Conservation (phyloP, 2,888 invertebrate species). For the Meteorus cinctellus region DNA sequence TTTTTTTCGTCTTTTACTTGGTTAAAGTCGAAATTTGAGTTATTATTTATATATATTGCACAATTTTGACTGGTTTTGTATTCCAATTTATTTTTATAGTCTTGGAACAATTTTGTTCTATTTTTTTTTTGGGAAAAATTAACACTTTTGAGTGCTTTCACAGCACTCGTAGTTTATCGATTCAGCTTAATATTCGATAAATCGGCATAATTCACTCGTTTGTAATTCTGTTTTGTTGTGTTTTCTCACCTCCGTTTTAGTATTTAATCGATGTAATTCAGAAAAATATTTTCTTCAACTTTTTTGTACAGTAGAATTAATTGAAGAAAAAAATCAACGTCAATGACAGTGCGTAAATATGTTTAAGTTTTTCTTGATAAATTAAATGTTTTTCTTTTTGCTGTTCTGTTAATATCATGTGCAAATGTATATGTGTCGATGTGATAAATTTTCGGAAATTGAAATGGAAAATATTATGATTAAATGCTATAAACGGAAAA, state of each 20-base stretch:
- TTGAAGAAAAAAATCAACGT: too few species aligned
- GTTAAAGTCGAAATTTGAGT: too few species aligned
- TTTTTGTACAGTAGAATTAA: too few species aligned
- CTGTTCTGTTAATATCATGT: background rate
- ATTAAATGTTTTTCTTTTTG: background rate
- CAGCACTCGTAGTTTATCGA: background rate
- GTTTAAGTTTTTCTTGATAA: background rate
- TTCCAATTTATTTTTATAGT: background rate
- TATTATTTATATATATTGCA: too few species aligned
- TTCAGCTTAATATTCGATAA: too few species aligned
- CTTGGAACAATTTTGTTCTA: background rate
- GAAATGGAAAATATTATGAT: constrained; percentile 17
- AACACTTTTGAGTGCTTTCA: background rate
- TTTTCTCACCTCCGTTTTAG: background rate
- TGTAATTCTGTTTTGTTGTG: background rate
- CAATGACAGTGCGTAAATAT: too few species aligned
- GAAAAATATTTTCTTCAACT: too few species aligned
- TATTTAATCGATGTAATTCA: too few species aligned
- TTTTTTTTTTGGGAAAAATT: too few species aligned
- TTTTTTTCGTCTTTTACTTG: too few species aligned
- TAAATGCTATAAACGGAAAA: constrained; percentile 3
- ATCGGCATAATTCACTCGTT: background rate
- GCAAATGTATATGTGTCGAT: background rate
- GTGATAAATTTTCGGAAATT: background rate
- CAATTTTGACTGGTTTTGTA: background rate